These are phyloP conservation scores for Phocoena phocoena DNA, from an alignment of 2,113 vertebrate species.

Conservation along the genomic window DNA sequence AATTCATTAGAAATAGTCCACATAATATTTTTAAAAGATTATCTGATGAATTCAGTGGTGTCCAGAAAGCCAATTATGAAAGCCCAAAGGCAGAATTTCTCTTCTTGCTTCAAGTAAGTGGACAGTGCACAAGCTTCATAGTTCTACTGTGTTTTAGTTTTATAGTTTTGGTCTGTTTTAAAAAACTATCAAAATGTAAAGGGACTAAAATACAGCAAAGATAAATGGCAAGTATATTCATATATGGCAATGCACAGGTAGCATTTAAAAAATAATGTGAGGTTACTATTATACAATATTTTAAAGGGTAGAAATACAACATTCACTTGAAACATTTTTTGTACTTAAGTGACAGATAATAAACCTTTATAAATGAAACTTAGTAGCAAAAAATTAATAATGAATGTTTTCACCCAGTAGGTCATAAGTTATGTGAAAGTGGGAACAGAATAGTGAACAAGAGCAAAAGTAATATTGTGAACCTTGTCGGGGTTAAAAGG, in stretches of 20 bases:
- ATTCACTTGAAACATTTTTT: slow-evolving; percentile 17
- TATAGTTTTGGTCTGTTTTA: not conserved
- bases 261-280: not conserved
- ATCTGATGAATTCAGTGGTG: not conserved
- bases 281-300: not conserved
- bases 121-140: not conserved
- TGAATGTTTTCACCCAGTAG: not conserved
- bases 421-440: not conserved
- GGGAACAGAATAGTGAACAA: not conserved
- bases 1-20: not conserved
- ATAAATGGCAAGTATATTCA: not conserved
- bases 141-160: not conserved
- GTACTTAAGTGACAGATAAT: not conserved
- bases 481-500: not conserved
- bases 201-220: not conserved
- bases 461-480: not conserved
- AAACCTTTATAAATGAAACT: slow-evolving; percentile 40
- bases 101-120: not conserved
- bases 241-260: not conserved
- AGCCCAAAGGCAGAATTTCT: not conserved
- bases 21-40: not conserved
- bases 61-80: not conserved
- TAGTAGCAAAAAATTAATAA: not conserved
- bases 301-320: slow-evolving; percentile 1
- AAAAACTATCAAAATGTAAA: not conserved